These are phyloP conservation scores for Carlito syrichta DNA, from an alignment of 2,113 vertebrate species.

Conservation along the genomic window DNA sequence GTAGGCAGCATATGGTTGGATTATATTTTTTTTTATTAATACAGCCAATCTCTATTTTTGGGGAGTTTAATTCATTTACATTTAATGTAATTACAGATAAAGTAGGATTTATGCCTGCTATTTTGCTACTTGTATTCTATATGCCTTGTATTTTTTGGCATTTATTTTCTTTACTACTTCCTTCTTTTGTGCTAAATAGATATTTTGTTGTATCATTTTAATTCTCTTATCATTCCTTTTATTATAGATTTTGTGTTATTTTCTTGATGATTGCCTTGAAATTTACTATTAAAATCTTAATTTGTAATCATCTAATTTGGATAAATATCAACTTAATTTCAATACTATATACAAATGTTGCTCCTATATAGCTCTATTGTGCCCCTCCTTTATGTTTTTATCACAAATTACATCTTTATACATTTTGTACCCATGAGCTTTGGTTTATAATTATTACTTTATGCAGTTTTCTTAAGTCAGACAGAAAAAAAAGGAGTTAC, in stretches of 20 bases:
- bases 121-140: neutral
- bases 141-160: neutral
- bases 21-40: neutral
- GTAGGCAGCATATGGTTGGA: neutral
- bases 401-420: neutral
- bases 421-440: neutral
- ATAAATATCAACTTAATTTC: neutral
- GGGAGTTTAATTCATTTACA: neutral
- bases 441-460: neutral
- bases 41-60: neutral
- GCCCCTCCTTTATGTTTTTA: neutral
- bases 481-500: neutral
- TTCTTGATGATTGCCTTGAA: neutral
- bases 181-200: neutral
- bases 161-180: neutral
- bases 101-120: neutral
- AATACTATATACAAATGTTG: neutral
- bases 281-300: neutral
- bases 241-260: neutral
- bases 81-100: neutral
- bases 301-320: neutral
- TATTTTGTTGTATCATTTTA: neutral
- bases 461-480: neutral
- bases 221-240: neutral
- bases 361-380: neutral